Conservation (phyloP, 2,113 vertebrate genomes). For the Poecile atricapillus region DNA sequence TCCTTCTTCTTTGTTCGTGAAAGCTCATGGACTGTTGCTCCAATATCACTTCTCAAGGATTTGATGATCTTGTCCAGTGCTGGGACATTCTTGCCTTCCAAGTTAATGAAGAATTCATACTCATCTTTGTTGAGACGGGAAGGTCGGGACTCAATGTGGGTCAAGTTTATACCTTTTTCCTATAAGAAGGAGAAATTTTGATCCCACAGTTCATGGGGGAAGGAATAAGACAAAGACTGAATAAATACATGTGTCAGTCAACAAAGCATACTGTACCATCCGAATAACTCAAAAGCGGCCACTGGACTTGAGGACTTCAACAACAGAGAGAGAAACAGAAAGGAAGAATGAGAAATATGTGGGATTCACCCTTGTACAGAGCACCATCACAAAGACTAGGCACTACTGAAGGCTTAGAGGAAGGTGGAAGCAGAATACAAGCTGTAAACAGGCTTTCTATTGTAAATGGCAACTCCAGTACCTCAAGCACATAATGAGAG, state of each 20-base stretch:
- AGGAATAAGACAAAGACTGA: background rate
- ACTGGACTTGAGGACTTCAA: background rate
- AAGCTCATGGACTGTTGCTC: slow-evolving; percentile 88
- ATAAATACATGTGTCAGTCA: background rate
- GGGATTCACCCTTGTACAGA: background rate
- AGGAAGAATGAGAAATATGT: background rate
- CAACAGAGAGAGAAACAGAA: background rate
- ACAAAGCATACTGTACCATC: background rate
- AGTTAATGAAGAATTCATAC: slow-evolving; percentile 92
- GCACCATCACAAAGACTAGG: background rate
- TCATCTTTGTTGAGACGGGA: slow-evolving; percentile 85
- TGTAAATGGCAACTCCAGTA: background rate
- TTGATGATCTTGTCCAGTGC: slow-evolving; percentile 82
- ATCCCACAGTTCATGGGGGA: background rate
- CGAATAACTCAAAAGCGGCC: background rate
- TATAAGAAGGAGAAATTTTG: slow-evolving; percentile 49
- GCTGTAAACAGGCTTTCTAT: background rate
- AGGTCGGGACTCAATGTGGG: slow-evolving; percentile 94
- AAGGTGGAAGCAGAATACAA: background rate
- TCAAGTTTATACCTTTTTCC: slow-evolving; percentile 95
- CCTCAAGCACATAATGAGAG: background rate
- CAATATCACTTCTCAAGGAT: slow-evolving; percentile 82
- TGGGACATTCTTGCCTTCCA: slow-evolving; percentile 80
- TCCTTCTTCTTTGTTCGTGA: slow-evolving; percentile 91
- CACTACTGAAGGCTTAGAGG: background rate